Evolutionary conservation across 2,797 vertebrate species (phyloP), one percentile per base, ranked within the genome.

Genomic region (Acridotheres tristis): DNA sequence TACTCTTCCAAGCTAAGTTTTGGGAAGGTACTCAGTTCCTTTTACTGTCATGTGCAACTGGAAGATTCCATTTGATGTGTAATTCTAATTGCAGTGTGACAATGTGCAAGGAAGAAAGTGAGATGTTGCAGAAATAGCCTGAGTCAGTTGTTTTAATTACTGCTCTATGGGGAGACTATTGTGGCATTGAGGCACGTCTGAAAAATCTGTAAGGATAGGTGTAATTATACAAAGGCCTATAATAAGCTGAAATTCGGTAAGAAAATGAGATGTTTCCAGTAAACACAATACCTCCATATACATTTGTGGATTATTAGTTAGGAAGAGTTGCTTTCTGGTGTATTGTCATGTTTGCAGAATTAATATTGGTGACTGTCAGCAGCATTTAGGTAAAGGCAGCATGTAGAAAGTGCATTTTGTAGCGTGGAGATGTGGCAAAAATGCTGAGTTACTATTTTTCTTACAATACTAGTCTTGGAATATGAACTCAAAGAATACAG

Each of bases 131-230:
- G 73, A 62, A 47, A 51, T 66, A 57, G 34, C 57, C 32, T 54
- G 55, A 90, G 67, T 93, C 71, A 88, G 32, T 34, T 63, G n/a
- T 89, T 90, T 69, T 62, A 66, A 84, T 93, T 84, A 69, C 38
- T 57, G 11, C 12, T 62, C 32, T 62, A 25, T 0, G 2, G 32
- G 73, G 62, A 68, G 89, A 47, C 32, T 86, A 4, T 27, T 71
- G 59, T 86, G 73, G 32, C 67, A 63, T 50, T 77, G 61, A 65
- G 68, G 30, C 57, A 58, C 1, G 4, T 50, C 91, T 21, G 72
- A 92, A 91, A 75, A 76, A 45, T 45, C 38, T 82, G 30, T 57
- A 50, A 79, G 26, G 82, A 43, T 45, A 71, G 34, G 45, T 75
- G 1, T 74, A 89, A 40, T 79, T 87, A 58, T 68, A 43, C 21